These are phyloP conservation scores for Shargacucullia verbasci DNA, from an alignment of 2,888 invertebrate genomes.

Conservation along the genomic window DNA sequence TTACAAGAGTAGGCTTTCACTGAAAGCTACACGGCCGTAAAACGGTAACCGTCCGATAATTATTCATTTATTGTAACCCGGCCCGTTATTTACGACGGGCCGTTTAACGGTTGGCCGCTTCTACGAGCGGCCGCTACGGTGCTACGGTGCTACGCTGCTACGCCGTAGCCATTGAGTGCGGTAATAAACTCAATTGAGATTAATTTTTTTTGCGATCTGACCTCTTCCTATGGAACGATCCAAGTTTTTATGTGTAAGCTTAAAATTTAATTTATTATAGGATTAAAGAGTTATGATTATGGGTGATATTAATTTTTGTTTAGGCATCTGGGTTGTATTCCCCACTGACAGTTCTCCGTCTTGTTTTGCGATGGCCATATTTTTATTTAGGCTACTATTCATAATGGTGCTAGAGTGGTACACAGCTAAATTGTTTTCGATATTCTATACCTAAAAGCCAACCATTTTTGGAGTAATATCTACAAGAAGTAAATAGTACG, in stretches of 20 bases:
- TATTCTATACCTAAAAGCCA: too few relatives aligned
- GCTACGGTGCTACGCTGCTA: constrained; percentile 59
- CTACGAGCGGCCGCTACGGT: constrained; percentile 64
- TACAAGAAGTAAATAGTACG: too few relatives aligned
- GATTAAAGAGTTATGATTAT: constrained; percentile 16
- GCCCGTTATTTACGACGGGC: constrained; percentile 68
- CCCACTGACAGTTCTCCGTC: too few relatives aligned
- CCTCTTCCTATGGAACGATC: constrained; percentile 33
- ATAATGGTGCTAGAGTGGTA: too few relatives aligned
- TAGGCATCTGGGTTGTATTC: background rate
- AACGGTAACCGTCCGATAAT: constrained; percentile 78
- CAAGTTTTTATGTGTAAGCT: constrained; percentile 30
- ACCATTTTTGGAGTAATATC: too few relatives aligned
- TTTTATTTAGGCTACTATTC: too few relatives aligned
- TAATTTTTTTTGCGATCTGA: constrained; percentile 46
- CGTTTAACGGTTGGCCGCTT: constrained; percentile 69
- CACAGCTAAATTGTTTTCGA: too few relatives aligned
- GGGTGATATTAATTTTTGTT: constrained; percentile 2
- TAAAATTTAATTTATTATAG: constrained; percentile 16
- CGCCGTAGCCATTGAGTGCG: constrained; percentile 55
- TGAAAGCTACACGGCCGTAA: constrained; percentile 58
- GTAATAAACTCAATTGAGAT: constrained; percentile 47
- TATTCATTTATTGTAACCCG: constrained; percentile 78
- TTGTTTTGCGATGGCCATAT: too few relatives aligned
- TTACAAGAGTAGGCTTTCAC: constrained; percentile 42